Conservation (phyloP, 2,113 vertebrate genomes). For the Butastur rufipennis region DNA sequence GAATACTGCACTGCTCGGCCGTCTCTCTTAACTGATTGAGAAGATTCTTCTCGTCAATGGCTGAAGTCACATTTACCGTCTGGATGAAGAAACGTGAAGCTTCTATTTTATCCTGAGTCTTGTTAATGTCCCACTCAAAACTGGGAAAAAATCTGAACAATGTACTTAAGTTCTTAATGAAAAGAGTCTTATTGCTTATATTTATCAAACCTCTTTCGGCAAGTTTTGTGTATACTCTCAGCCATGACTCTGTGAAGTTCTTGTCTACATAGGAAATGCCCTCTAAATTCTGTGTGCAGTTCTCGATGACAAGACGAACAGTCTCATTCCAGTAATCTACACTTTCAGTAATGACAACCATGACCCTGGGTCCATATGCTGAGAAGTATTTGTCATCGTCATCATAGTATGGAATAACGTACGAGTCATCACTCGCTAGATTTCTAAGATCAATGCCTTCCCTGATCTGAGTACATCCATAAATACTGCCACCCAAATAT, state of each 20-base stretch:
- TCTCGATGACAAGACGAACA: constrained; percentile 45
- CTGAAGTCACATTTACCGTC: constrained; percentile 58
- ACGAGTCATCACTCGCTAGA: constrained; percentile 77
- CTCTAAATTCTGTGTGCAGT: constrained; percentile 71
- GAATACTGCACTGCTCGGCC: constrained; percentile 69
- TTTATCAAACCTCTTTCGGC: background rate
- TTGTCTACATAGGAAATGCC: constrained; percentile 55
- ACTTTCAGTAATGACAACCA: constrained; percentile 74
- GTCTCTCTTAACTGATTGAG: constrained; percentile 69
- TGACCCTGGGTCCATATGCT: constrained; percentile 76
- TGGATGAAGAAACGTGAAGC: constrained; percentile 80
- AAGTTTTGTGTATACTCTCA: constrained; percentile 62
- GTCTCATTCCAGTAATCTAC: constrained; percentile 75
- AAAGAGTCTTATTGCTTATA: constrained; percentile 51
- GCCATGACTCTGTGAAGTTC: constrained; percentile 77
- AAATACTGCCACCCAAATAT: constrained; percentile 76
- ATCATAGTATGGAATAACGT: constrained; percentile 74
- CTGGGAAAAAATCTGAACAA: background rate
- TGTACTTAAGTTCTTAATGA: constrained; percentile 20
- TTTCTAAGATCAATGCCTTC: constrained; percentile 82
- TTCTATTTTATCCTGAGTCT: constrained; percentile 59
- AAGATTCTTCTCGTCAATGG: constrained; percentile 62
- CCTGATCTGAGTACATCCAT: constrained; percentile 74
- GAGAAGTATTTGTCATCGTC: constrained; percentile 73
- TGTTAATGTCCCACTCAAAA: constrained; percentile 76